Conservation (phyloP, 2,888 invertebrate genomes). For the Rhagonycha lutea region DNA sequence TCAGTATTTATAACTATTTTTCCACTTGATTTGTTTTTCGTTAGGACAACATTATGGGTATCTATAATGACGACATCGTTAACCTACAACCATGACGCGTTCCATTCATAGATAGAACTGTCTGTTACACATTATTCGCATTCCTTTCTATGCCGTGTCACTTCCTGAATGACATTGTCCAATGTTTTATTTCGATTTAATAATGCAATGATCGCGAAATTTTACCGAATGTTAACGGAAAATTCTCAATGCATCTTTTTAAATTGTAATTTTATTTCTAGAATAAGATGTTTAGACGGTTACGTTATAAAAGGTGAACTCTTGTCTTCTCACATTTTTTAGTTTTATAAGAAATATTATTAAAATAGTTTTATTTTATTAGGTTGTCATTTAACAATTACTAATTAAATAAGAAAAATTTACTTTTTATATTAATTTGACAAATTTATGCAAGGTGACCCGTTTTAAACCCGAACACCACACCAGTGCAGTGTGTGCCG, state of each 20-base stretch:
- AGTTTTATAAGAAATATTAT: too few relatives aligned
- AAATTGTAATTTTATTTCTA: too few relatives aligned
- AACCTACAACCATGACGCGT: slow-evolving; percentile 35
- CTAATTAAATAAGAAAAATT: too few relatives aligned
- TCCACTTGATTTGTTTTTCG: not conserved
- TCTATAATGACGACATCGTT: slow-evolving; percentile 31
- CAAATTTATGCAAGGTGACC: too few relatives aligned
- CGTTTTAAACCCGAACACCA: too few relatives aligned
- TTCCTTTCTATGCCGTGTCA: slow-evolving; percentile 29
- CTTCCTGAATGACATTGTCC: slow-evolving; percentile 26
- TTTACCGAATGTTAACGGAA: not conserved
- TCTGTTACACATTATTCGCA: slow-evolving; percentile 28
- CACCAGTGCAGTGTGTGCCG: too few relatives aligned
- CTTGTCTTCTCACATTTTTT: too few relatives aligned
- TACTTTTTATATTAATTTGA: too few relatives aligned
- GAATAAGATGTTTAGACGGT: too few relatives aligned
- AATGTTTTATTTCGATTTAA: slow-evolving; percentile 9
- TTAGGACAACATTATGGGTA: slow-evolving; percentile 12
- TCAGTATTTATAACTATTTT: not conserved
- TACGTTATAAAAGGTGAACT: too few relatives aligned
- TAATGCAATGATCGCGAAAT: not conserved
- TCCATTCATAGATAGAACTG: slow-evolving; percentile 33
- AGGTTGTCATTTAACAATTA: too few relatives aligned
- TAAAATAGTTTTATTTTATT: too few relatives aligned
- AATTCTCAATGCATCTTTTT: not conserved